These are phyloP conservation scores for Diadema setosum DNA, from an alignment of 35 echinoderm and acorn worm genomes.

Conservation along the genomic window DNA sequence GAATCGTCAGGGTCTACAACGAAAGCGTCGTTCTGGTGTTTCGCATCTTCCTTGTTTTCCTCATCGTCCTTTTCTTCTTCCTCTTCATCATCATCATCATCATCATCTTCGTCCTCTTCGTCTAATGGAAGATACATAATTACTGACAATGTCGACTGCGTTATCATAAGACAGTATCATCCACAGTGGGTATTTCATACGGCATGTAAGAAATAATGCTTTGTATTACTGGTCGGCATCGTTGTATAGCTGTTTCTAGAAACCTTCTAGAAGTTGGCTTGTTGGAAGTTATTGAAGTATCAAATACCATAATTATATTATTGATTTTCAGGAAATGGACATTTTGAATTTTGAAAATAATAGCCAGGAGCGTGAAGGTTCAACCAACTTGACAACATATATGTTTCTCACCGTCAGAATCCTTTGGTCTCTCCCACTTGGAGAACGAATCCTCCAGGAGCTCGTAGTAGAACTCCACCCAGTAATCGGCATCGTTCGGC, in stretches of 20 bases:
- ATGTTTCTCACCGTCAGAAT: background rate
- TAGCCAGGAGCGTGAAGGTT: background rate
- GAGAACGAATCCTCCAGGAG: conserved; percentile 90
- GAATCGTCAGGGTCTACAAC: too few species aligned
- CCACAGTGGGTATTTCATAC: too few species aligned
- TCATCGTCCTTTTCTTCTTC: background rate
- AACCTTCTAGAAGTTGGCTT: too few species aligned
- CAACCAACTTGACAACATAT: background rate
- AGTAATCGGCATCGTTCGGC: conserved; percentile 50
- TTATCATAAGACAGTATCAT: too few species aligned
- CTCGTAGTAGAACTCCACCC: conserved; percentile 88
- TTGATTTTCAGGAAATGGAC: too few species aligned
- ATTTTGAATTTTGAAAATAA: too few species aligned
- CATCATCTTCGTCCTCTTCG: background rate
- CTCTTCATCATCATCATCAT: background rate
- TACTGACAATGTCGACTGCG: too few species aligned
- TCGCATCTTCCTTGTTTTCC: background rate
- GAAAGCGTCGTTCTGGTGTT: background rate
- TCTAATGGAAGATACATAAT: background rate
- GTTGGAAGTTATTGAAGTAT: too few species aligned
- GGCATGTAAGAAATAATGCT: too few species aligned
- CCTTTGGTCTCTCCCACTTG: conserved; percentile 40
- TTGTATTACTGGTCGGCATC: too few species aligned
- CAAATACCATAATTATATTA: too few species aligned
- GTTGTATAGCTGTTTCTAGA: too few species aligned